Base-by-base conservation (phyloP, 2,888 invertebrate species). In the Phaedon cochleariae region DNA sequence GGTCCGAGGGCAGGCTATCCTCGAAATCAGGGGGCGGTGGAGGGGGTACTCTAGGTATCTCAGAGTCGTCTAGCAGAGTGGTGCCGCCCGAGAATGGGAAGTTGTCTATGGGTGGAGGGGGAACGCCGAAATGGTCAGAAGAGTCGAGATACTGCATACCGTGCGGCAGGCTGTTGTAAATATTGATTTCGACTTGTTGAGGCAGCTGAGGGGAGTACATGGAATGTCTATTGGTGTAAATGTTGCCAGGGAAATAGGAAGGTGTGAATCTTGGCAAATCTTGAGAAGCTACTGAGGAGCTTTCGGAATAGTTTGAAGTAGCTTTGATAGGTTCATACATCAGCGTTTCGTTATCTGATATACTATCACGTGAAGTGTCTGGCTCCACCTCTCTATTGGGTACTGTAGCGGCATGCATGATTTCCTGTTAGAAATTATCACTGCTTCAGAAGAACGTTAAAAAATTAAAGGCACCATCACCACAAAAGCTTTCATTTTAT, bases 351-450 rank as follows among this genome's bases (percentile, higher is more conserved):
- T 29, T 45, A 58, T 41, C 41, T 2, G 15, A 41, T 4, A 41
- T 15, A 41, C 10, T 15, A n/a, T 41, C 41, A 12, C 15, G 74
- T 58, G 75, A 67, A 57, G 75, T 75, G 41, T 73, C 75, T 29
- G 73, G 72, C 26, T 75, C 74, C 60, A 76, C 75, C 57, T 77
- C 73, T 21, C 68, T 58, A 48, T 79, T 81, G 46, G 81, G 81
- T 71, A 82, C 73, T 59, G 81, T 81, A 62, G 80, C 76, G 59
- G 77, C 76, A 75, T 75, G 76, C 75, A 73, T 59, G 55, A 68
- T 60, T 60, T 76, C 75, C 71, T 76, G 74, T 72, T 71, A 75
- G 70, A 69, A 65, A 73, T 62, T 68, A 66, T 66, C 41, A 57
- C 20, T 37, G 52, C 64, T 72, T 69, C 63, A 45, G 62, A 45